phyloP scores from a whole-genome alignment of 1,140 invertebrate species.

The Ctenoplectra terminalis region DNA sequence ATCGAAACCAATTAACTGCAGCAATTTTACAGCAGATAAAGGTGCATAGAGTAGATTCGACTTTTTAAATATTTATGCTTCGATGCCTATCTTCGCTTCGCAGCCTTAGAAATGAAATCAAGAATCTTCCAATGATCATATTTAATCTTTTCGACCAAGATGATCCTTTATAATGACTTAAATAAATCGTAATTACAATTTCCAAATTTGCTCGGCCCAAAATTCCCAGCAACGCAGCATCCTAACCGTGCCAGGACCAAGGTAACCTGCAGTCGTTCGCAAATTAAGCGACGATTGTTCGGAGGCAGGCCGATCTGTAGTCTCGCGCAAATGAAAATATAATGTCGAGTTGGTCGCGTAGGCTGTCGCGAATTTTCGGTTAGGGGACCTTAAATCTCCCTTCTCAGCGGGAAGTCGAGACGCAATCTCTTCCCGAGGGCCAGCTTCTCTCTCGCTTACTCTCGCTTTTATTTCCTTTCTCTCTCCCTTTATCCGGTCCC shows the following conservation, averaged over 20 bases:
- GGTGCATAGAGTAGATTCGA: not conserved
- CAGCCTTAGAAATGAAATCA: not conserved
- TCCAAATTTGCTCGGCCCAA: not conserved
- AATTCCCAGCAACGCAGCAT: not conserved
- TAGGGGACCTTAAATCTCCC: conserved; percentile 76
- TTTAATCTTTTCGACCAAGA: not conserved
- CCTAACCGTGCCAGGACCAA: not conserved
- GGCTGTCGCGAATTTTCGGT: conserved; percentile 74
- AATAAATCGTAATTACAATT: not conserved
- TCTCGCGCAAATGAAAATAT: conserved; percentile 74
- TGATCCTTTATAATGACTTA: not conserved
- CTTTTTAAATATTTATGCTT: not conserved
- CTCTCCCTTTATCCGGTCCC: conserved; percentile 30
- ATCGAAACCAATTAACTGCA: not conserved
- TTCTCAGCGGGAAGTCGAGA: conserved; percentile 79
- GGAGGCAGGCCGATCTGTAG: conserved; percentile 52
- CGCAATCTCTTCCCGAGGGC: conserved; percentile 75
- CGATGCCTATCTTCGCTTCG: too few relatives aligned
- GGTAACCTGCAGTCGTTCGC: conserved; percentile 42
- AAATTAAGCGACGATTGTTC: conserved; percentile 60
- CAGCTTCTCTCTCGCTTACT: conserved; percentile 45
- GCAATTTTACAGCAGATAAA: too few relatives aligned
- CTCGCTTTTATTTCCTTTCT: conserved; percentile 6
- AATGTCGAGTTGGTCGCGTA: conserved; percentile 65
- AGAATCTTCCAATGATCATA: not conserved